A percentile compares a stretch with the other conserved stretches of the same genome.
phyloP scores from a whole-genome alignment of 2,113 vertebrate genomes.

The Tapirus terrestris region DNA sequence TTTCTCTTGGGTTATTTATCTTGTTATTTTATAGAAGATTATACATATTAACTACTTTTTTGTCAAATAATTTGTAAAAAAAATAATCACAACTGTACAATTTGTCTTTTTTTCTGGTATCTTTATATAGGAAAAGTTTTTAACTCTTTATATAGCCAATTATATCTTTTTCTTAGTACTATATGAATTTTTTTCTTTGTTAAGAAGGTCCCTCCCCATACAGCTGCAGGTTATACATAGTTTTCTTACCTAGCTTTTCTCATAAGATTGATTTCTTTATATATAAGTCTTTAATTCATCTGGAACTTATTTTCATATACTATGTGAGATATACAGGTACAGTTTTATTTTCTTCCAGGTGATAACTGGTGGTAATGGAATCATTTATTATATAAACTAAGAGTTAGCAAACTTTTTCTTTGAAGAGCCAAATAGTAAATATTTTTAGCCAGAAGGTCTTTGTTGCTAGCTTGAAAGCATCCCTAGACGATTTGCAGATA shows the following conservation, averaged over 20 bases:
- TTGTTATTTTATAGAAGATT: not conserved
- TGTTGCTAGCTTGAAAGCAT: not conserved
- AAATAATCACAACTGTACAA: not conserved
- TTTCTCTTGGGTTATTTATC: not conserved
- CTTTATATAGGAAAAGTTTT: not conserved
- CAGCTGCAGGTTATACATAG: not conserved
- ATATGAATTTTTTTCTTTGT: not conserved
- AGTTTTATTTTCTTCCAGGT: not conserved
- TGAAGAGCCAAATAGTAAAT: constrained; percentile 9
- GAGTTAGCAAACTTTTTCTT: not conserved
- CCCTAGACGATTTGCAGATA: not conserved
- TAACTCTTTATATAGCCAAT: not conserved
- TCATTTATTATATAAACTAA: constrained; percentile 22
- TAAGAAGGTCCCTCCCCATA: not conserved
- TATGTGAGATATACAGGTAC: not conserved
- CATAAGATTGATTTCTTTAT: not conserved
- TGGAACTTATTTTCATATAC: not conserved
- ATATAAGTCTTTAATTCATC: not conserved
- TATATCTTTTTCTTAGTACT: not conserved
- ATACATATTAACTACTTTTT: not conserved
- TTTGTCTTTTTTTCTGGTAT: not conserved
- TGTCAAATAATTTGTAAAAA: not conserved
- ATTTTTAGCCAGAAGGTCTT: constrained; percentile 11
- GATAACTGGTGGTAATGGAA: not conserved
- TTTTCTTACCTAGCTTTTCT: not conserved